A percentile compares a stretch with the other conserved stretches of the same genome.
Evolutionary conservation across 2,888 invertebrate genomes (phyloP).

Genomic region (Eristalis arbustorum): DNA sequence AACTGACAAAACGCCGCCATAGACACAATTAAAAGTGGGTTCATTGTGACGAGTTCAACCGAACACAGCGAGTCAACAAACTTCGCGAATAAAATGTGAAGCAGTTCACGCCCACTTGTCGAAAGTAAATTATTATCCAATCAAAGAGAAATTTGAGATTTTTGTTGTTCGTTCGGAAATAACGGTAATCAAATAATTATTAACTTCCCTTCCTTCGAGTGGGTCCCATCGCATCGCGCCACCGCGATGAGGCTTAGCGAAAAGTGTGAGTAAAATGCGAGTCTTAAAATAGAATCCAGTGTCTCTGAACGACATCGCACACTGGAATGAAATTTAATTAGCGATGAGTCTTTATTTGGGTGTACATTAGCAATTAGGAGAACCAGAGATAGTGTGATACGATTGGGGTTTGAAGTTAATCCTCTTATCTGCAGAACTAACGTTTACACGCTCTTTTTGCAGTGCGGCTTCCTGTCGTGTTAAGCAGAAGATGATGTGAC

Average conservation of each 20-base stretch:
- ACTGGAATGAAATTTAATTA: not conserved
- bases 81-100: not conserved
- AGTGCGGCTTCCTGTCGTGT: not conserved
- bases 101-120: not conserved
- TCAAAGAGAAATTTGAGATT: not conserved
- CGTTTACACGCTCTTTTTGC: not conserved
- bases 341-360: not conserved
- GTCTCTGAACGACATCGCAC: not conserved
- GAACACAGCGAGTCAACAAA: not conserved
- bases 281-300: not conserved
- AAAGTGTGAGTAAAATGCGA: not conserved
- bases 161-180: not conserved
- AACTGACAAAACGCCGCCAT: not conserved
- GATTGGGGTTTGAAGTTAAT: not conserved
- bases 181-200: not conserved
- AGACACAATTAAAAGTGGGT: not conserved
- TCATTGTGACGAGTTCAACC: not conserved
- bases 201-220: not conserved
- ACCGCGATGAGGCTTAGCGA: not conserved
- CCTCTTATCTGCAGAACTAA: not conserved
- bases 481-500: not conserved
- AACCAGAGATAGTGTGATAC: not conserved
- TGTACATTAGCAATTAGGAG: not conserved
- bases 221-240: too few relatives aligned
- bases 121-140: not conserved